Conservation (phyloP, 1,140 invertebrate species). For the Penaeus vannamei region DNA sequence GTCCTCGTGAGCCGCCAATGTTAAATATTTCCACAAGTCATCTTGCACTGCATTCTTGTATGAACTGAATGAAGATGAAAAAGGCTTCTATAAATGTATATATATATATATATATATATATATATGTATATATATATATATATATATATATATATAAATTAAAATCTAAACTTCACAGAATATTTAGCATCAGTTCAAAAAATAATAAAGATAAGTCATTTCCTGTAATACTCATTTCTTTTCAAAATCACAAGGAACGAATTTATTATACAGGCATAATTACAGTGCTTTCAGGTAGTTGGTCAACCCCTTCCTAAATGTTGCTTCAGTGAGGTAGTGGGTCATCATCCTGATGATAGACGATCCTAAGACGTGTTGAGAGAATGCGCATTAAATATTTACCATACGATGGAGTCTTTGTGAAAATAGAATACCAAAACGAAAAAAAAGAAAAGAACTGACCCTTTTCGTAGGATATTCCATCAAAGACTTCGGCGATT, state of each 20-base stretch:
- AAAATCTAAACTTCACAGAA: too few relatives aligned
- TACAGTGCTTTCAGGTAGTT: constrained; percentile 78
- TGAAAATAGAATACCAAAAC: too few relatives aligned
- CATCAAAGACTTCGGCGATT: too few relatives aligned
- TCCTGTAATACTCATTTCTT: too few relatives aligned
- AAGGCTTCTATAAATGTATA: neutral
- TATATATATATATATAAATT: neutral
- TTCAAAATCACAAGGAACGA: too few relatives aligned
- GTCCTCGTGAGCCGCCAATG: constrained; percentile 39
- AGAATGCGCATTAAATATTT: neutral
- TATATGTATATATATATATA: neutral
- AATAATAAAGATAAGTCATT: too few relatives aligned
- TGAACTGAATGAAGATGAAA: constrained; percentile 4
- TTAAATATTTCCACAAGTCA: constrained; percentile 86
- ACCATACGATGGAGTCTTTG: too few relatives aligned
- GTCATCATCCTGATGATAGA: constrained; percentile 95
- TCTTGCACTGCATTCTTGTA: constrained; percentile 83
- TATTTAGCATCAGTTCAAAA: too few relatives aligned
- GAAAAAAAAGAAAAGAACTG: too few relatives aligned
- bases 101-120: too few relatives aligned
- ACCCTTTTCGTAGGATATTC: too few relatives aligned
- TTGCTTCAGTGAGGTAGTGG: constrained; percentile 87
- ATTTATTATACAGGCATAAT: neutral
- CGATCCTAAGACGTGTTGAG: constrained; percentile 77
- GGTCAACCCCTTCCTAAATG: constrained; percentile 85